Evolutionary conservation across 2,888 invertebrate genomes (phyloP), one percentile per base, ranked within the genome.

Genomic region (Stenodema calcarata): DNA sequence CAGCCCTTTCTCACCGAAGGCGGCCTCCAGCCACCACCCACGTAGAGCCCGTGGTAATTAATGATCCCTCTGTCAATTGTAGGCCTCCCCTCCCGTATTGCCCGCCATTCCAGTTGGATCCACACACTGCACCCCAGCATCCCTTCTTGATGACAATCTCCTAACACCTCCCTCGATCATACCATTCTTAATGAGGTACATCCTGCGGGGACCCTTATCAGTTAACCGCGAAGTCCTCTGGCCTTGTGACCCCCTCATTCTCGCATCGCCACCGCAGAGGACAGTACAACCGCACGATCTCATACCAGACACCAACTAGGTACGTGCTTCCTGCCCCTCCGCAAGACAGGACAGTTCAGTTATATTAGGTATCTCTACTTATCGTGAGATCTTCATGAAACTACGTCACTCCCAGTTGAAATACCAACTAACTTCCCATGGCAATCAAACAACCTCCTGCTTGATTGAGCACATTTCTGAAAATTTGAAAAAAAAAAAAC

Each of bases 171-270:
- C 54, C 81, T 81, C 69, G 28, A 81, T 81, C 81, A 81, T 81
- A 81, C 69, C 81, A 28, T 62, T 81, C 54, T 81, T 81, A 81
- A 81, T 81, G 81, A 69, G 81, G 81, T 81, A 81, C 81, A 81
- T 81, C 81, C 41, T 28, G 27, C 28, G 18, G 35, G 28, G 81
- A 18, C 41, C 62, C 69, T 69, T 81, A 81, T 81, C 81, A 70
- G 70, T 70, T 28, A 70, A 28, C 27, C 30, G 30, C 30, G 70
- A 30, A 28, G 28, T 70, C 70, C 70, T 28, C 70, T 70, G 70
- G 70, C 70, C 70, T n/a, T 70, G 30, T 70, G 35, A 70, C 70
- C 70, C 35, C 28, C 35, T 70, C 70, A 70, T 54, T 54, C 54
- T 18, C 54, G 54, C 54, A 7, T 18, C 7, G 54, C 54, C 54